Evolutionary conservation across 2,888 invertebrate genomes (phyloP).

Genomic region (Cenopis cana): DNA sequence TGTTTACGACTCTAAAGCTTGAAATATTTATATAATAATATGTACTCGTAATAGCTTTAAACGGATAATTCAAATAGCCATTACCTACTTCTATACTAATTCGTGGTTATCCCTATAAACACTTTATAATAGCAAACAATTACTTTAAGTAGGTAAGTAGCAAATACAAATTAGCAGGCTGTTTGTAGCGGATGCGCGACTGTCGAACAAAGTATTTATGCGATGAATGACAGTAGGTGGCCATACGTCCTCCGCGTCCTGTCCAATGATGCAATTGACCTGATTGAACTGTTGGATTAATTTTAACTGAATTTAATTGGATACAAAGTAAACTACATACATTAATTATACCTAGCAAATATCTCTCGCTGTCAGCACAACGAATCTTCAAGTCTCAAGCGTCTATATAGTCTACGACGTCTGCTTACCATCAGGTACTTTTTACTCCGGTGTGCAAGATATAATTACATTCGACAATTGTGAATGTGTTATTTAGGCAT

Average conservation of each 20-base stretch:
- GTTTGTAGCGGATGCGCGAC: conserved; percentile 48
- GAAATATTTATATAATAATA: too few relatives aligned
- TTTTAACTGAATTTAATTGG: background rate
- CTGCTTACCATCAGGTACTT: too few relatives aligned
- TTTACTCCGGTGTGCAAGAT: too few relatives aligned
- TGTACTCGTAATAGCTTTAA: background rate
- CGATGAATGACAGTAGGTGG: conserved; percentile 54
- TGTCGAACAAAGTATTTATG: conserved; percentile 44
- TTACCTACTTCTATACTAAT: background rate
- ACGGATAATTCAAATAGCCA: background rate
- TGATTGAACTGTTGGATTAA: conserved; percentile 53
- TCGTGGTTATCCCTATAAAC: background rate
- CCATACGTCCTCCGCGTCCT: conserved; percentile 57
- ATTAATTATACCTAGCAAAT: too few relatives aligned
- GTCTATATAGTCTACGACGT: too few relatives aligned
- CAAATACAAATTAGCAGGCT: conserved; percentile 20
- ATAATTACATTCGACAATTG: too few relatives aligned
- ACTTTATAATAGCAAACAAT: conserved; percentile 19
- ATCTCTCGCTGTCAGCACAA: too few relatives aligned
- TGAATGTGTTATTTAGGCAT: too few relatives aligned
- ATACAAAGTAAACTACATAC: too few relatives aligned
- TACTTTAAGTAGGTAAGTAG: background rate
- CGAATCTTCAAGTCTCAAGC: too few relatives aligned
- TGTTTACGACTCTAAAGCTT: background rate
- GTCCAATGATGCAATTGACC: conserved; percentile 68